Evolutionary conservation across 1,140 invertebrate species (phyloP).

Genomic region (Argopecten irradians): DNA sequence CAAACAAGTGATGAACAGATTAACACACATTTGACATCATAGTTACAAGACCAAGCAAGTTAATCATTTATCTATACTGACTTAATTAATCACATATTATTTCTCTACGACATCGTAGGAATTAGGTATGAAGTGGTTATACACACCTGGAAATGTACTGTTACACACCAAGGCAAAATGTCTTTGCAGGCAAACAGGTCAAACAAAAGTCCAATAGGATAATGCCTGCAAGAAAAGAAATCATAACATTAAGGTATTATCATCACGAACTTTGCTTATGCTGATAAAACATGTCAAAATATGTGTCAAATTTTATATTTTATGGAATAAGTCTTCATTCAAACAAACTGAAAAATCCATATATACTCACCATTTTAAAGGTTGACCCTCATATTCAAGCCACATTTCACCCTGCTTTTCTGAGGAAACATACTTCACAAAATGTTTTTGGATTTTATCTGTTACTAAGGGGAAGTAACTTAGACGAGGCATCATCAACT

Average conservation of each 20-base stretch:
- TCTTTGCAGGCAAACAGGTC: conserved; percentile 88
- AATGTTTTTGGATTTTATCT: conserved; percentile 96
- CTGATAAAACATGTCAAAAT: neutral
- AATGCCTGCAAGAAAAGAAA: conserved; percentile 82
- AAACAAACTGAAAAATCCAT: too few relatives aligned
- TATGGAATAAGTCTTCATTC: neutral
- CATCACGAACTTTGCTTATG: neutral
- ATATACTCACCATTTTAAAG: conserved; percentile 90
- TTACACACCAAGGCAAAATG: conserved; percentile 93
- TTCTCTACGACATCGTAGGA: too few relatives aligned
- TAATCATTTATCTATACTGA: too few relatives aligned
- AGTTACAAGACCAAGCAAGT: too few relatives aligned
- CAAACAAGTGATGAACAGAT: too few relatives aligned
- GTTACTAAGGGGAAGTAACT: conserved; percentile 97
- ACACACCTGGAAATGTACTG: conserved; percentile 92
- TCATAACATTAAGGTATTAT: neutral
- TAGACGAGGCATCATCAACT: conserved; percentile 93
- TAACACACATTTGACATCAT: too few relatives aligned
- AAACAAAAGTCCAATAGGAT: conserved; percentile 96
- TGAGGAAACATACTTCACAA: conserved; percentile 87
- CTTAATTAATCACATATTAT: too few relatives aligned
- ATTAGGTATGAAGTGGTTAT: too few relatives aligned
- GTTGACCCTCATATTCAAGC: conserved; percentile 94
- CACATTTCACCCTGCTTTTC: conserved; percentile 94
- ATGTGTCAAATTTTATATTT: neutral